phyloP scores from a whole-genome alignment of 1,140 invertebrate species.

The Augochlora pura region DNA sequence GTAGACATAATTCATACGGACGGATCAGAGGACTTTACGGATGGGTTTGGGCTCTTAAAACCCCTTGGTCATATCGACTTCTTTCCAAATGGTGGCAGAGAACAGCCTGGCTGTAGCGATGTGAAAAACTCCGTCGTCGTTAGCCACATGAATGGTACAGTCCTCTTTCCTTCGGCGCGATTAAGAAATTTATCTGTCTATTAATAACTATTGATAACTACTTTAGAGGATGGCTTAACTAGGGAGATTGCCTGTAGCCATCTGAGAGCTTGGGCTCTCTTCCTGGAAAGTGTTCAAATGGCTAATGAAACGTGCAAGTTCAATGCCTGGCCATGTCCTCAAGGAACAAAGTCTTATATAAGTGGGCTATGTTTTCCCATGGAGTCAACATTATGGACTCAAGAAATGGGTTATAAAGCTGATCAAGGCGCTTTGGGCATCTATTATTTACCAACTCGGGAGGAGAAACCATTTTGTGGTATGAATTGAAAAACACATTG shows the following conservation, averaged over 20 bases:
- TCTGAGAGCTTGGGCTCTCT: constrained; percentile 85
- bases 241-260: constrained; percentile 87
- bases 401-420: constrained; percentile 76
- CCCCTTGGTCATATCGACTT: constrained; percentile 86
- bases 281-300: constrained; percentile 84
- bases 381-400: constrained; percentile 68
- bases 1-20: constrained; percentile 94
- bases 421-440: constrained; percentile 73
- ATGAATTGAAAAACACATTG: constrained; percentile 29
- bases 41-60: constrained; percentile 86
- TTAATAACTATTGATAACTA: background rate
- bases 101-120: constrained; percentile 86
- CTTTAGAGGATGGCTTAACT: constrained; percentile 71
- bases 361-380: constrained; percentile 79
- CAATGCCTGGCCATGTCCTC: constrained; percentile 77
- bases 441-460: constrained; percentile 78
- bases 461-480: constrained; percentile 80
- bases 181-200: background rate
- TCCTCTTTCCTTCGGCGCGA: too few species aligned
- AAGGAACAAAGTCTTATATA: constrained; percentile 71
- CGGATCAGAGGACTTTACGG: constrained; percentile 82
- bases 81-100: constrained; percentile 86
- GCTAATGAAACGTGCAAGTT: constrained; percentile 77
- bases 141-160: constrained; percentile 75
- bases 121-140: constrained; percentile 80